Percentiles rank a stretch among this genome's conserved stretches.
These are phyloP conservation scores for Jordanella pulchra DNA, from an alignment of 2,797 vertebrate species.

Conservation along the genomic window DNA sequence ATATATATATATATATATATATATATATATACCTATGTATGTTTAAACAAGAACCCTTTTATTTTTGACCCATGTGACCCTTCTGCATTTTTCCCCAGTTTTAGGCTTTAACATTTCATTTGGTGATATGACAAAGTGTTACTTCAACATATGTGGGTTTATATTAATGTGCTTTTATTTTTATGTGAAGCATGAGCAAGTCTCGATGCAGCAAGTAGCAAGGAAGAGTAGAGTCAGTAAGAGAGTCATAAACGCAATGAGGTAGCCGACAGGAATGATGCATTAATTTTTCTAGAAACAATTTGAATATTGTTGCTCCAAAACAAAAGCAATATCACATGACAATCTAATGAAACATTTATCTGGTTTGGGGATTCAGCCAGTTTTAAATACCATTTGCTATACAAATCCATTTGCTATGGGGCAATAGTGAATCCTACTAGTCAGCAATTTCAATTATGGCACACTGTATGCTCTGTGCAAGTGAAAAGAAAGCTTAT, in stretches of 20 bases:
- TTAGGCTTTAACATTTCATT: not conserved
- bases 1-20: not conserved
- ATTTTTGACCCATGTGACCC: not conserved
- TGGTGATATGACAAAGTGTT: constrained; percentile 5
- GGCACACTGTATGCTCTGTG: constrained; percentile 30
- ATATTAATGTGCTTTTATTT: constrained; percentile 2
- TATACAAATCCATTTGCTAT: constrained; percentile 58
- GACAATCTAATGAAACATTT: constrained; percentile 80
- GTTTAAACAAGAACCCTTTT: not conserved
- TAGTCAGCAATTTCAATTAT: constrained; percentile 50
- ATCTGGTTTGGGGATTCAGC: constrained; percentile 75
- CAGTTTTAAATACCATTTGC: constrained; percentile 79
- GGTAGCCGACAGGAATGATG: constrained; percentile 16
- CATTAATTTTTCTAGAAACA: constrained; percentile 56
- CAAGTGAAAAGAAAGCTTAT: constrained; percentile 1
- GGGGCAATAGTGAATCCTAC: constrained; percentile 41
- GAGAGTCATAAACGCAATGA: not conserved
- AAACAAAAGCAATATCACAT: constrained; percentile 72
- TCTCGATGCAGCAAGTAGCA: not conserved
- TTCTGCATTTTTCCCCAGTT: not conserved
- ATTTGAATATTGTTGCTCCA: constrained; percentile 73
- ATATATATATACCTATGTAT: not conserved
- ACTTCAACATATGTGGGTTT: constrained; percentile 13
- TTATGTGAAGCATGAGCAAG: not conserved
- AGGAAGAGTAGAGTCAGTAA: constrained; percentile 1